Percentiles rank a stretch among this genome's conserved stretches.
Evolutionary conservation across 2,888 invertebrate genomes (phyloP).

Genomic region (Dryocosmus kuriphilus): DNA sequence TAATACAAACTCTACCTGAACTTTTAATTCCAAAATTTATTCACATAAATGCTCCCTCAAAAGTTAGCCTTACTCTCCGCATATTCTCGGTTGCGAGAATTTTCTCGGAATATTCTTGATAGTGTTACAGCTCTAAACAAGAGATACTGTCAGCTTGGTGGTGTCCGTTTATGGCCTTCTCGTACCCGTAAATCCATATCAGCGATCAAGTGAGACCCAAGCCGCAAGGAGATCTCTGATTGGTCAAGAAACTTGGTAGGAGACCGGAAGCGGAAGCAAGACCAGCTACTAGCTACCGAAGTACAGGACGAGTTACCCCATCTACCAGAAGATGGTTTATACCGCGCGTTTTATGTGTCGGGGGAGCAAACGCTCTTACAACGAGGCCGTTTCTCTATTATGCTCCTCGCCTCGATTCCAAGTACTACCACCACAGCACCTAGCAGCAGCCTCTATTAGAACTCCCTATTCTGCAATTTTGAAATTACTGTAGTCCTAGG

Average conservation of each 20-base stretch:
- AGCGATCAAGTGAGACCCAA: neutral
- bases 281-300: constrained; percentile 16
- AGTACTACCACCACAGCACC: neutral
- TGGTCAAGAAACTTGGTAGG: constrained; percentile 43
- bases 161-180: constrained; percentile 28
- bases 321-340: constrained; percentile 57
- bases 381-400: constrained; percentile 55
- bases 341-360: constrained; percentile 60
- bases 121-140: constrained; percentile 9
- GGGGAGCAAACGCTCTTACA: constrained; percentile 51
- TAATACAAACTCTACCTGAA: too few species aligned
- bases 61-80: too few species aligned
- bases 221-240: constrained; percentile 33
- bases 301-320: constrained; percentile 55
- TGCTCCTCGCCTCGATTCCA: constrained; percentile 42
- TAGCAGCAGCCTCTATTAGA: neutral
- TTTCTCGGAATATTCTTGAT: neutral
- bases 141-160: constrained; percentile 20
- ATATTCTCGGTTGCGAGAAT: neutral
- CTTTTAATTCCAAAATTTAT: too few species aligned
- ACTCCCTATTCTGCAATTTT: constrained; percentile 40
- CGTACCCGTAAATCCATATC: constrained; percentile 29
- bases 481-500: constrained; percentile 30
- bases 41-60: too few species aligned
- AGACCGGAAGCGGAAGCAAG: constrained; percentile 60